Conservation (phyloP, 2,797 vertebrate species). For the Sphenopsis melanotis region DNA sequence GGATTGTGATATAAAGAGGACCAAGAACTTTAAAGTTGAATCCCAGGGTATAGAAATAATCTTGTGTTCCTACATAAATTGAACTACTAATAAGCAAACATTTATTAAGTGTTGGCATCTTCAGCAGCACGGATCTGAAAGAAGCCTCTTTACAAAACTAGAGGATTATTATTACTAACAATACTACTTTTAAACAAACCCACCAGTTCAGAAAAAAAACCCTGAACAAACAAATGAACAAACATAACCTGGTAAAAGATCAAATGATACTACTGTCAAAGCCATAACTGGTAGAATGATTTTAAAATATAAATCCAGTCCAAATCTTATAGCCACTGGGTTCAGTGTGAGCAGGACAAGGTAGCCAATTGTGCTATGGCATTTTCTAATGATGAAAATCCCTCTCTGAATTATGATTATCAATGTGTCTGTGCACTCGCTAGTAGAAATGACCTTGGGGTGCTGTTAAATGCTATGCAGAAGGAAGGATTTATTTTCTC, state of each 20-base stretch:
- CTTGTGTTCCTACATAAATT: background rate
- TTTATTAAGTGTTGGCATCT: background rate
- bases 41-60: background rate
- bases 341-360: background rate
- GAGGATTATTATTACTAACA: background rate
- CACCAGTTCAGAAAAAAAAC: background rate
- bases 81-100: background rate
- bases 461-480: background rate
- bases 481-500: background rate
- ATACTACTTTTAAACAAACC: background rate
- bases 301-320: background rate
- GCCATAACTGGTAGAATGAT: background rate
- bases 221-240: background rate
- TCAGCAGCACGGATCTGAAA: background rate
- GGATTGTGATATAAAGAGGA: background rate
- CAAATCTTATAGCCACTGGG: background rate
- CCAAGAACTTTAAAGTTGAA: background rate
- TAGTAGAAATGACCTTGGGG: background rate
- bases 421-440: background rate
- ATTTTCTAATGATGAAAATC: background rate
- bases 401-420: background rate
- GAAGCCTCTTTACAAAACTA: background rate
- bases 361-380: background rate
- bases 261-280: background rate
- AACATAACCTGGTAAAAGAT: background rate